These are phyloP conservation scores for Rhynchotus rufescens DNA, from an alignment of 2,797 vertebrate species.

Conservation along the genomic window DNA sequence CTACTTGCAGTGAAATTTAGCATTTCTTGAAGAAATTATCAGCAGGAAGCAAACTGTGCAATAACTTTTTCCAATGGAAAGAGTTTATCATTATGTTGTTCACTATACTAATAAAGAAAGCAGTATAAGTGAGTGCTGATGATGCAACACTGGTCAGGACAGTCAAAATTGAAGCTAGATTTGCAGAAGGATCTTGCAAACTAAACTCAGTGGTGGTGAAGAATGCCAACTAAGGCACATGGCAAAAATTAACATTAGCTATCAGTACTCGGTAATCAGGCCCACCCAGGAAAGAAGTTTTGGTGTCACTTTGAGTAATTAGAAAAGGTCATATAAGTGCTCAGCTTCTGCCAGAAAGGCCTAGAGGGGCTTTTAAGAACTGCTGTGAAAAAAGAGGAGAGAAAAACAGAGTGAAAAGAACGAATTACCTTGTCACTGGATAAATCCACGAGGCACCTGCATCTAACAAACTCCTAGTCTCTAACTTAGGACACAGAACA, in stretches of 20 bases:
- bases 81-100: neutral
- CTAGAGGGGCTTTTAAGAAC: conserved; percentile 18
- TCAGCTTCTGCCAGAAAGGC: conserved; percentile 16
- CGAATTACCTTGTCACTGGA: neutral
- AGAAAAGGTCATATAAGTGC: conserved; percentile 24
- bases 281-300: conserved; percentile 18
- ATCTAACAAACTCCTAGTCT: neutral
- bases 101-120: neutral
- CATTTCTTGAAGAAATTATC: neutral
- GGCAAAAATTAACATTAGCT: neutral
- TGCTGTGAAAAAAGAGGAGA: neutral
- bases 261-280: neutral
- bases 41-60: neutral
- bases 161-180: neutral
- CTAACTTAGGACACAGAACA: neutral
- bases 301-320: conserved; percentile 28
- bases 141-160: neutral
- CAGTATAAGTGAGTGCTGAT: neutral
- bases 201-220: neutral
- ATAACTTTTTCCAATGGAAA: neutral
- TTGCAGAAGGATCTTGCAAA: neutral
- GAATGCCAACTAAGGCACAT: neutral
- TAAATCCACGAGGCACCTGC: neutral
- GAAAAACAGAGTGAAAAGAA: neutral
- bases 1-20: neutral